A percentile compares a stretch with the other conserved stretches of the same genome.
Evolutionary conservation across 2,113 vertebrate genomes (phyloP).

Genomic region (Chamaea fasciata): DNA sequence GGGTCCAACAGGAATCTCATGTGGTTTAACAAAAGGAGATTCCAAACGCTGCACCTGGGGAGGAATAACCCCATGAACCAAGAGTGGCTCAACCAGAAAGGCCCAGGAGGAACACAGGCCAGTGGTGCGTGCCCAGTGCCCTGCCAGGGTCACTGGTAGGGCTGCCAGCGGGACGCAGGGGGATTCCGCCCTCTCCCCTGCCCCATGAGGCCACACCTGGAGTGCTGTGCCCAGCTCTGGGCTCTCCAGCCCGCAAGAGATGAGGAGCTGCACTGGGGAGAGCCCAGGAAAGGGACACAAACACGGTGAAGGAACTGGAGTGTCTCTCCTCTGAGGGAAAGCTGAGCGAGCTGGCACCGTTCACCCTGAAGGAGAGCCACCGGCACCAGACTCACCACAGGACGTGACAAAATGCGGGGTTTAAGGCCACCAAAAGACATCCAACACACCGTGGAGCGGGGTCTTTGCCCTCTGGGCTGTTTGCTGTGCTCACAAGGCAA

Average conservation of each 20-base stretch:
- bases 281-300: neutral
- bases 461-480: neutral
- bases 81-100: neutral
- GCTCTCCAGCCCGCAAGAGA: neutral
- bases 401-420: neutral
- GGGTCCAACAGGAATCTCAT: neutral
- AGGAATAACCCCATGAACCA: neutral
- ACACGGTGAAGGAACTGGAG: neutral
- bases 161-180: too few relatives aligned
- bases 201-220: neutral
- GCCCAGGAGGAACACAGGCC: neutral
- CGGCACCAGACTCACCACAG: neutral
- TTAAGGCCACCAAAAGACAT: neutral
- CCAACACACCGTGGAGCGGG: neutral
- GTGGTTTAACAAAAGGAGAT: neutral
- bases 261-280: neutral
- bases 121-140: neutral
- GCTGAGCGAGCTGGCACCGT: neutral
- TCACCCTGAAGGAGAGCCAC: neutral
- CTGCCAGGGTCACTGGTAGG: neutral
- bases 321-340: neutral
- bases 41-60: neutral
- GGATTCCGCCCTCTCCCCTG: neutral
- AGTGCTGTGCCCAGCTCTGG: neutral
- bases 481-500: rapidly evolving